Evolutionary conservation across 1,140 invertebrate species (phyloP).

Genomic region (Tetramorium simillimum): DNA sequence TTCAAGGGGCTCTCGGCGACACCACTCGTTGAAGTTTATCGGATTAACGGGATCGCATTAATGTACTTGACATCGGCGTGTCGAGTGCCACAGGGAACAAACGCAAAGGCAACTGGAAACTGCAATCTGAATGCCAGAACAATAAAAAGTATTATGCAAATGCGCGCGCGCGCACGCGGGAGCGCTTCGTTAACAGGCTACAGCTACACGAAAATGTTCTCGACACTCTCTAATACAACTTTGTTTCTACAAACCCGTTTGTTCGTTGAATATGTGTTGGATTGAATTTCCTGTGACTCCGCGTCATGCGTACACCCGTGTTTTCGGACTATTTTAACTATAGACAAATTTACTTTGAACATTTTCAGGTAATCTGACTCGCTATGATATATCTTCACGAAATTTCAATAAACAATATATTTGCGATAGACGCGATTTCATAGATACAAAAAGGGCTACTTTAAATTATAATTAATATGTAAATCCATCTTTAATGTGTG

Average conservation of each 20-base stretch:
- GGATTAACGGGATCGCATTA: constrained; percentile 10
- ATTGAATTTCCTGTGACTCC: not conserved
- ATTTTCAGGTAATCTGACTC: not conserved
- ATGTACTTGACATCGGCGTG: not conserved
- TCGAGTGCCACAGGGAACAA: not conserved
- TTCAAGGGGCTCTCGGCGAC: not conserved
- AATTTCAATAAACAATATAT: not conserved
- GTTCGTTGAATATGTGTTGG: not conserved
- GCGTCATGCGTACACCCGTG: not conserved
- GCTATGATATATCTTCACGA: not conserved
- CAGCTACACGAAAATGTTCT: not conserved
- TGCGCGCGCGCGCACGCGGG: not conserved
- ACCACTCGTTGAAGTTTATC: not conserved
- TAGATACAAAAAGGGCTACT: not conserved
- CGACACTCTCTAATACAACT: not conserved
- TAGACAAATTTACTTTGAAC: not conserved
- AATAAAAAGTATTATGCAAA: constrained; percentile 15
- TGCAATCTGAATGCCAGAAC: not conserved
- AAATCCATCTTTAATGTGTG: not conserved
- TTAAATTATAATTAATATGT: not conserved
- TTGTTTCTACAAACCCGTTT: not conserved
- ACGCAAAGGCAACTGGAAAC: not conserved
- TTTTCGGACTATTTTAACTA: not conserved
- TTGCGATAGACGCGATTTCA: too few species aligned
- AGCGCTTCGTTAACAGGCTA: not conserved